Conservation (phyloP, 2,113 vertebrate genomes). For the Syngnathus typhle region DNA sequence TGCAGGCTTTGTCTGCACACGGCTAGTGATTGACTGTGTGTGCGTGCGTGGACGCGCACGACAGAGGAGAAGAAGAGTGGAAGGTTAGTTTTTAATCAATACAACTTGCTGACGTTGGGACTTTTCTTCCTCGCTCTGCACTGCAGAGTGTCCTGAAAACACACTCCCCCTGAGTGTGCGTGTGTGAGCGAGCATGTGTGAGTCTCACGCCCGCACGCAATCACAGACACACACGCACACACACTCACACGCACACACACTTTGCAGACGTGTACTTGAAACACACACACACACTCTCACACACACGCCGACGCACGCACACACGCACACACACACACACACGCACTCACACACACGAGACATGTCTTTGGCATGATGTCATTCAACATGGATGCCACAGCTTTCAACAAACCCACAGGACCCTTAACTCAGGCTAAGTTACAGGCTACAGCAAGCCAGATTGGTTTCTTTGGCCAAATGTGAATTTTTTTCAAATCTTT, state of each 20-base stretch:
- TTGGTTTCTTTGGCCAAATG: too few relatives aligned
- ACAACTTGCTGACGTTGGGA: slow-evolving; percentile 95
- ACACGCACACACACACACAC: slow-evolving; percentile 12
- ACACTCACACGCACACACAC: slow-evolving; percentile 7
- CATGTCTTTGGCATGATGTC: slow-evolving; percentile 8
- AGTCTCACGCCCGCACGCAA: slow-evolving; percentile 30
- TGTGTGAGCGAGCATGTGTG: slow-evolving; percentile 72
- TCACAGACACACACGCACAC: neutral
- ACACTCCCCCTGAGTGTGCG: slow-evolving; percentile 72
- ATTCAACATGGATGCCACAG: neutral
- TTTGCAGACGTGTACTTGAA: slow-evolving; percentile 53
- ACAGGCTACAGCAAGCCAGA: too few relatives aligned
- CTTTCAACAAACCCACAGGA: slow-evolving; percentile 4
- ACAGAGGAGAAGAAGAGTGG: slow-evolving; percentile 87
- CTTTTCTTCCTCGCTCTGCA: slow-evolving; percentile 76
- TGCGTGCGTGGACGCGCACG: slow-evolving; percentile 27
- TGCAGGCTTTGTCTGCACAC: slow-evolving; percentile 36
- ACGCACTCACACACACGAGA: neutral
- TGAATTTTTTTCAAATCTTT: too few relatives aligned
- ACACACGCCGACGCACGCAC: slow-evolving; percentile 4
- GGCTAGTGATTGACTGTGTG: slow-evolving; percentile 56
- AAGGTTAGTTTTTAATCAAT: slow-evolving; percentile 99
- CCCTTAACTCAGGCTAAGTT: neutral
- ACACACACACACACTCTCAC: slow-evolving; percentile 13
- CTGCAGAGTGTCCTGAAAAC: slow-evolving; percentile 78